Evolutionary conservation across 1,140 invertebrate species (phyloP).

Genomic region (Drosophila ambigua): DNA sequence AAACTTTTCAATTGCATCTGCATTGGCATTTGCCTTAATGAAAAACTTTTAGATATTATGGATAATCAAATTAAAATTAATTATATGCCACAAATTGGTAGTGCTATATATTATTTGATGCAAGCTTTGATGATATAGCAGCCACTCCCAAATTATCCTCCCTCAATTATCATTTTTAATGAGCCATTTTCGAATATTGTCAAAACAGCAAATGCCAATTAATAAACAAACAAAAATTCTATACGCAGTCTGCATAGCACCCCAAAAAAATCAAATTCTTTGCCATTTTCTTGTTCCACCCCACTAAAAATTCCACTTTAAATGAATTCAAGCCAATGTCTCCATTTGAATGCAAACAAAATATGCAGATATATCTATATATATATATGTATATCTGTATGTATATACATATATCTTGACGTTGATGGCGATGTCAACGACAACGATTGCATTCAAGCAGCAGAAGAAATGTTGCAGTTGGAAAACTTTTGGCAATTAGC

Average conservation of each 20-base stretch:
- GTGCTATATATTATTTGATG: not conserved
- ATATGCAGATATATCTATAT: constrained; percentile 12
- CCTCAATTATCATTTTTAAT: not conserved
- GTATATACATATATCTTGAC: constrained; percentile 43
- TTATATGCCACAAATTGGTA: constrained; percentile 4
- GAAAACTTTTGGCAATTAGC: constrained; percentile 76
- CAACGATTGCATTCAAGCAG: constrained; percentile 59
- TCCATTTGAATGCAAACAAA: constrained; percentile 30
- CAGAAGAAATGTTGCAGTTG: constrained; percentile 68
- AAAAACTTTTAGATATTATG: constrained; percentile 48
- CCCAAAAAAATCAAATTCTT: constrained; percentile 6
- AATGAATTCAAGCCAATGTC: constrained; percentile 57
- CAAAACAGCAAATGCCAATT: not conserved
- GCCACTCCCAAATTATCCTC: not conserved
- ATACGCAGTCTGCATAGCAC: not conserved
- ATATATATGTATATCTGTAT: not conserved
- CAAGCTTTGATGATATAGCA: not conserved
- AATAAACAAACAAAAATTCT: not conserved
- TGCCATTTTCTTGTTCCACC: too few relatives aligned
- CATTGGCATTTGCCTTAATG: constrained; percentile 47
- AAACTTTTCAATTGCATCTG: constrained; percentile 61
- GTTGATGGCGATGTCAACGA: constrained; percentile 53
- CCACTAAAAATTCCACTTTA: constrained; percentile 5
- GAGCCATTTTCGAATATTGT: too few relatives aligned
- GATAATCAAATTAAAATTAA: constrained; percentile 47